Conservation (phyloP, 2,888 invertebrate genomes). For the Hydrotaea diabolus region DNA sequence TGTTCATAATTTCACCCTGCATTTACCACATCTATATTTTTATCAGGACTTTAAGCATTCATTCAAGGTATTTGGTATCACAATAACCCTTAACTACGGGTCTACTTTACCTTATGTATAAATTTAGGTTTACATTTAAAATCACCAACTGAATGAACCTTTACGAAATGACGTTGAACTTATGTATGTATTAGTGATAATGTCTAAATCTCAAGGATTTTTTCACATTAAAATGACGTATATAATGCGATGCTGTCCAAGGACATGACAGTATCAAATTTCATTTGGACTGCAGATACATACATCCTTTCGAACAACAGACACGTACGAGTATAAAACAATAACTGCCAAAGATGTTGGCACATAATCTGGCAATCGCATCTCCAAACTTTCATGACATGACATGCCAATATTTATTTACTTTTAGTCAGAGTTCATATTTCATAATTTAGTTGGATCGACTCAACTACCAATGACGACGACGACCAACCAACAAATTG, state of each 20-base stretch:
- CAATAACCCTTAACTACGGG: no score
- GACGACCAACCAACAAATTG: neutral
- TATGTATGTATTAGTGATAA: no score
- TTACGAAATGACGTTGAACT: no score
- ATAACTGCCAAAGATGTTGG: neutral
- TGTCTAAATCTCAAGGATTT: neutral
- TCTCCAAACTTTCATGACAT: neutral
- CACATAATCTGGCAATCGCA: neutral
- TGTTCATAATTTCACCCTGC: no score
- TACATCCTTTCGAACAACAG: neutral
- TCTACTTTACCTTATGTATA: no score
- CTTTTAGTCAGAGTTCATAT: slow-evolving; percentile 9
- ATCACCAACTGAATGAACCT: no score
- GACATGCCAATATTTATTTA: neutral
- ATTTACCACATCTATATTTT: no score
- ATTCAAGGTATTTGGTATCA: no score
- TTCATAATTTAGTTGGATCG: neutral
- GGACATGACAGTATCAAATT: neutral
- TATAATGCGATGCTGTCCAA: neutral
- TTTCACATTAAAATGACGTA: neutral
- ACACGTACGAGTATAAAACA: neutral
- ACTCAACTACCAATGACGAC: neutral
- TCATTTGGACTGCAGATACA: neutral
- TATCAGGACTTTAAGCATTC: no score
- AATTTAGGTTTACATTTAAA: no score